Conservation (phyloP, 92 coral and sea anemone species). For the Parazoanthus atlanticus region DNA sequence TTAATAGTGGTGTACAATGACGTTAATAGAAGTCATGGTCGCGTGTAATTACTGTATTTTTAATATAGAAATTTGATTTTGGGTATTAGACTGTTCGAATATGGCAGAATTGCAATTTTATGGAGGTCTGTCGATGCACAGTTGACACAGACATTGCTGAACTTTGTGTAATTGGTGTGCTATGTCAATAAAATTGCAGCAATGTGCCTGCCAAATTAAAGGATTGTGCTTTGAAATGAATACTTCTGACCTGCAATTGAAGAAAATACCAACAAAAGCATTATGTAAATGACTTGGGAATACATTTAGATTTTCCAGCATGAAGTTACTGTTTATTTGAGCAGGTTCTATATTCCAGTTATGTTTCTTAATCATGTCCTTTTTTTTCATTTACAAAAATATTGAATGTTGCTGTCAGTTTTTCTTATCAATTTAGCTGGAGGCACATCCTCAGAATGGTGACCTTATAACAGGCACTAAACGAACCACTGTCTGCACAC, state of each 20-base stretch:
- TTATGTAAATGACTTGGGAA: not conserved
- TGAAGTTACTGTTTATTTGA: not conserved
- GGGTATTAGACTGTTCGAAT: not conserved
- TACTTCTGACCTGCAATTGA: not conserved
- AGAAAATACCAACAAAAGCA: not conserved
- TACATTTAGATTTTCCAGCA: not conserved
- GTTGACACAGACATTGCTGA: slow-evolving; percentile 2
- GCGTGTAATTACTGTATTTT: not conserved
- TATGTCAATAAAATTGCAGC: slow-evolving; percentile 18
- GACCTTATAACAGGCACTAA: slow-evolving; percentile 25
- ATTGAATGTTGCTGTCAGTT: not conserved
- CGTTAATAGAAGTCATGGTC: not conserved
- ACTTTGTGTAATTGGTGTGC: slow-evolving; percentile 9
- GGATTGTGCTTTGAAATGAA: not conserved
- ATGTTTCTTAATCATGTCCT: not conserved
- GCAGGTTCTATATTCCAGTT: not conserved
- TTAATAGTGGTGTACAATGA: not conserved
- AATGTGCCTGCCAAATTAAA: not conserved
- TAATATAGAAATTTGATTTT: not conserved
- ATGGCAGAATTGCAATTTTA: not conserved
- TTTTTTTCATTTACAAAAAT: slow-evolving; percentile 10
- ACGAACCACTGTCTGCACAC: slow-evolving; percentile 18
- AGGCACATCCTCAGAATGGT: slow-evolving; percentile 5
- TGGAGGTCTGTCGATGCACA: not conserved
- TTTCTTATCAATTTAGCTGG: slow-evolving; percentile 27